phyloP scores from a whole-genome alignment of 2,113 vertebrate species.

The Colius striatus region DNA sequence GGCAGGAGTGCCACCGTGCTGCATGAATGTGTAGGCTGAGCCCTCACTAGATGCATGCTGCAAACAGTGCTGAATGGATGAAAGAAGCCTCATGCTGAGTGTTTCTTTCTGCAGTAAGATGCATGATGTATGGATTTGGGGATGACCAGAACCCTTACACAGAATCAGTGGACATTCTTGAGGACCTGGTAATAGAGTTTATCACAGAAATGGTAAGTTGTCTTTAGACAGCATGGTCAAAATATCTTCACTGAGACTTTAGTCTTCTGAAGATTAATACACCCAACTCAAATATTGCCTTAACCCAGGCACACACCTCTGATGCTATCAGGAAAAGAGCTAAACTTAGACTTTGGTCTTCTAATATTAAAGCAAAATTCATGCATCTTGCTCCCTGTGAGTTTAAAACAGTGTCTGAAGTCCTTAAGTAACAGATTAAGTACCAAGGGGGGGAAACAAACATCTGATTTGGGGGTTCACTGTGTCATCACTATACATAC shows the following conservation, averaged over 20 bases:
- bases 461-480: neutral
- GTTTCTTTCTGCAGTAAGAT: constrained; percentile 81
- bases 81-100: neutral
- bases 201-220: constrained; percentile 94
- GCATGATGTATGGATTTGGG: constrained; percentile 99
- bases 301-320: neutral
- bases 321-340: neutral
- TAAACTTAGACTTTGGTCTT: neutral
- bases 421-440: neutral
- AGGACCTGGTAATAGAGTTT: constrained; percentile 97
- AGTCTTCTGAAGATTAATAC: neutral
- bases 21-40: neutral
- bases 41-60: neutral
- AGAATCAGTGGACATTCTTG: constrained; percentile 96
- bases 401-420: neutral
- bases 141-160: constrained; percentile 99
- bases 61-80: neutral
- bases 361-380: neutral
- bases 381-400: neutral
- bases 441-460: too few relatives aligned
- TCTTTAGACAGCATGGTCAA: neutral
- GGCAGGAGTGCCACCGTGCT: accelerated
- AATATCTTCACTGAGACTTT: neutral
- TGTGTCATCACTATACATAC: neutral
- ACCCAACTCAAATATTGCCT: neutral